These are phyloP conservation scores for Myotis planiceps DNA, from an alignment of 2,797 vertebrate genomes.

Conservation along the genomic window DNA sequence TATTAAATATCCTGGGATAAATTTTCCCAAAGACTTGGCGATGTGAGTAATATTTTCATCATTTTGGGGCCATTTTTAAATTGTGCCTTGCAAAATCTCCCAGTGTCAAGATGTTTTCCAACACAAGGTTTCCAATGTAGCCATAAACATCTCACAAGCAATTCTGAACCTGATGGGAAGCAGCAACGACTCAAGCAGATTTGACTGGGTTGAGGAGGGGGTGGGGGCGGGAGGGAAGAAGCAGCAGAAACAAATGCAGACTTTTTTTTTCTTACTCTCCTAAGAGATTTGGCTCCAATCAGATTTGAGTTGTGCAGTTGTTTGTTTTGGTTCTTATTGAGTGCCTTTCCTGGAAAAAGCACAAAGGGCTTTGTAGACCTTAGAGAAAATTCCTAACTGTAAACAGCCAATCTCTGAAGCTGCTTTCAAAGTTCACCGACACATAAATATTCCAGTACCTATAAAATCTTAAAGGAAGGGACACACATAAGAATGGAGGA, in stretches of 20 bases:
- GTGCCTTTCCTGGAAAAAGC: conserved; percentile 74
- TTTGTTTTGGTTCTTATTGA: conserved; percentile 80
- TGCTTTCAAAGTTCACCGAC: conserved; percentile 59
- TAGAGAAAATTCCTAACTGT: conserved; percentile 66
- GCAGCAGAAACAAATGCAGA: conserved; percentile 24
- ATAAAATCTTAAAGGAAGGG: conserved; percentile 59
- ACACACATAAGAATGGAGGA: background rate
- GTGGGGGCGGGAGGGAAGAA: background rate
- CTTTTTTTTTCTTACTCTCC: background rate
- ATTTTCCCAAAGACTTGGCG: background rate
- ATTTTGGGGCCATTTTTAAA: conserved; percentile 13
- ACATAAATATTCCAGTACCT: conserved; percentile 65
- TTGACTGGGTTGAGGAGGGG: background rate
- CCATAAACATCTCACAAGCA: background rate
- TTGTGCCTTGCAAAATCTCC: background rate
- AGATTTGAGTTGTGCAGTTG: conserved; percentile 58
- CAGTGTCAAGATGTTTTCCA: background rate
- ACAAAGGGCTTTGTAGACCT: conserved; percentile 68
- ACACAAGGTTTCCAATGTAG: background rate
- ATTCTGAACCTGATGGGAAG: background rate
- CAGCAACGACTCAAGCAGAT: background rate
- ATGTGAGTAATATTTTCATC: conserved; percentile 9
- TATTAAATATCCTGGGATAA: background rate
- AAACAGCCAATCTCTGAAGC: conserved; percentile 71
- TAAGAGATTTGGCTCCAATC: conserved; percentile 61